These are phyloP conservation scores for Drosophila kikkawai DNA, from an alignment of 1,140 invertebrate genomes.

Conservation along the genomic window DNA sequence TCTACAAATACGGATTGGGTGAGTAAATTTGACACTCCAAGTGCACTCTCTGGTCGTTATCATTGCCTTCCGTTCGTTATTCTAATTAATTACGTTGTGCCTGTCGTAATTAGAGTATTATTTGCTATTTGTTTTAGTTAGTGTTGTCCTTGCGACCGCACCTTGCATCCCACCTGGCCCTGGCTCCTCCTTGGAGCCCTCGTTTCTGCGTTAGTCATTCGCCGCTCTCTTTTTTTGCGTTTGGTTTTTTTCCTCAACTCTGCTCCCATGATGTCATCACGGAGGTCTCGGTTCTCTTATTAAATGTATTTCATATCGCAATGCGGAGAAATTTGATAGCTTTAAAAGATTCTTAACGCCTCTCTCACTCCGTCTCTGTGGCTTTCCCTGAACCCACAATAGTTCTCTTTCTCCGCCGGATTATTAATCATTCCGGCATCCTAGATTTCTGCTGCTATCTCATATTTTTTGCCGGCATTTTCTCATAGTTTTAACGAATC, in stretches of 20 bases:
- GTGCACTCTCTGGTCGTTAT: constrained; percentile 22
- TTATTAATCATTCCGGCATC: constrained; percentile 15
- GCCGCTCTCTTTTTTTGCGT: constrained; percentile 36
- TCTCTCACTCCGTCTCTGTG: background rate
- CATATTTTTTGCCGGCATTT: constrained; percentile 15
- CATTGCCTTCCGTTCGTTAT: constrained; percentile 27
- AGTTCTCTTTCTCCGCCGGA: background rate
- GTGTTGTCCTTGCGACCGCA: constrained; percentile 39
- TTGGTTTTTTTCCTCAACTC: constrained; percentile 40
- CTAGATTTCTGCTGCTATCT: background rate
- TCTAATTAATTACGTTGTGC: constrained; percentile 55
- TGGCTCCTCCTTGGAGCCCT: constrained; percentile 6
- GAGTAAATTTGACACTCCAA: constrained; percentile 31
- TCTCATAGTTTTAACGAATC: constrained; percentile 23
- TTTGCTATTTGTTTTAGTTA: constrained; percentile 20
- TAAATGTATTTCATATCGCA: constrained; percentile 36
- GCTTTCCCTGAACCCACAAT: background rate
- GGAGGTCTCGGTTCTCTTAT: constrained; percentile 27
- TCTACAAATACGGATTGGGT: constrained; percentile 83
- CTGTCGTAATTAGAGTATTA: constrained; percentile 28
- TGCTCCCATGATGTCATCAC: constrained; percentile 64
- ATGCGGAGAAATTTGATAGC: constrained; percentile 31
- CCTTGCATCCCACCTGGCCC: constrained; percentile 44
- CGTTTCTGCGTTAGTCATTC: constrained; percentile 39
- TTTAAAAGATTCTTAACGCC: constrained; percentile 10